A percentile compares a stretch with the other conserved stretches of the same genome.
Evolutionary conservation across 2,797 vertebrate genomes (phyloP).

Genomic region (Pagetopsis macropterus): DNA sequence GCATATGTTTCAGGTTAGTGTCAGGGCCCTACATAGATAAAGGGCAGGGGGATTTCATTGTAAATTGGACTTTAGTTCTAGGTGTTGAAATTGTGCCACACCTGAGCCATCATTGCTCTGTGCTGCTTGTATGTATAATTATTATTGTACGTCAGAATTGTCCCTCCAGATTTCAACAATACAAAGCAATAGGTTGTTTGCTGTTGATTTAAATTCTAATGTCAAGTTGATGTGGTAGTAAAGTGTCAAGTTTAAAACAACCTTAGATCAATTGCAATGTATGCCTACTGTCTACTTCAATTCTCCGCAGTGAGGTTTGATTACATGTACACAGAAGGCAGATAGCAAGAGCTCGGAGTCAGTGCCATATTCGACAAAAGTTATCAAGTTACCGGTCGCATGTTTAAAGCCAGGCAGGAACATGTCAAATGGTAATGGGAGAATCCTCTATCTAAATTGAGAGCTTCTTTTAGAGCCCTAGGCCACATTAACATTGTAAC

Average conservation of each 20-base stretch:
- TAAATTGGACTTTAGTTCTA: not conserved
- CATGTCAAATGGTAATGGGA: not conserved
- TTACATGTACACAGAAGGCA: conserved; percentile 29
- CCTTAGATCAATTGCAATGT: not conserved
- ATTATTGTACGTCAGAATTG: not conserved
- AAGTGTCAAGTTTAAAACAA: not conserved
- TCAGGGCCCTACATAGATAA: not conserved
- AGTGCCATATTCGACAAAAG: not conserved
- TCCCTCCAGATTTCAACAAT: not conserved
- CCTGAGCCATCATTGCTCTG: not conserved
- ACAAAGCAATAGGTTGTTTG: not conserved
- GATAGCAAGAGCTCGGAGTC: conserved; percentile 24
- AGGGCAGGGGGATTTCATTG: not conserved
- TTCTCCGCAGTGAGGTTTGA: conserved; percentile 35
- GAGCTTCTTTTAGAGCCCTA: not conserved
- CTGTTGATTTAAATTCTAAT: not conserved
- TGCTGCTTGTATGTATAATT: not conserved
- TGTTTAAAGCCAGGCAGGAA: not conserved
- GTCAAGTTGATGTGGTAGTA: not conserved
- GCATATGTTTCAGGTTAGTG: not conserved
- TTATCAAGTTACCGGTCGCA: conserved; percentile 8
- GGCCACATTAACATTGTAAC: not conserved
- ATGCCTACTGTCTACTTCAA: conserved; percentile 9
- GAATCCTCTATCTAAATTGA: too few relatives aligned
- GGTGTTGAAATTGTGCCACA: not conserved